Evolutionary conservation across 2,888 invertebrate species (phyloP).

Genomic region (Drosophila bunnanda): DNA sequence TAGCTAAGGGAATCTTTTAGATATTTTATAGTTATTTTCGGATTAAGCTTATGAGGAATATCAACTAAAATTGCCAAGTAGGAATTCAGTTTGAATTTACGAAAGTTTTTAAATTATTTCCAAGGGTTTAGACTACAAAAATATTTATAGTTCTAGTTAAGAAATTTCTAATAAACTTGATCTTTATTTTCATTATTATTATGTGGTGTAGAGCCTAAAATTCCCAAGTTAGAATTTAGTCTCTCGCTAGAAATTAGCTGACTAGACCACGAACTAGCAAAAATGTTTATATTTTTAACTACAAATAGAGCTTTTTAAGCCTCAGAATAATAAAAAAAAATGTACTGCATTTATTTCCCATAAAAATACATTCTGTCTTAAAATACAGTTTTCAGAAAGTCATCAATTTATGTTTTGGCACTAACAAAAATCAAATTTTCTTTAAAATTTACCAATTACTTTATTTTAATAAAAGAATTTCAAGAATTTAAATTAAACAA

Average conservation of each 20-base stretch:
- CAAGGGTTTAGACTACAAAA: too few relatives aligned
- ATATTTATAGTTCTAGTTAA: too few relatives aligned
- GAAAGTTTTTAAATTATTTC: too few relatives aligned
- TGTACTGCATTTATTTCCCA: not conserved
- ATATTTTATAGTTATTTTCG: too few relatives aligned
- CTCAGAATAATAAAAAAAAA: not conserved
- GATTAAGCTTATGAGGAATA: too few relatives aligned
- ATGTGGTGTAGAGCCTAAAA: not conserved
- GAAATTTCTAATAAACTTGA: not conserved
- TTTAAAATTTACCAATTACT: not conserved
- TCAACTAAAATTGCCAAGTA: too few relatives aligned
- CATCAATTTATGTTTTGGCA: not conserved
- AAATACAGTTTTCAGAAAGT: not conserved
- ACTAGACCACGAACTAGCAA: not conserved
- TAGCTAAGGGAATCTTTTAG: too few relatives aligned
- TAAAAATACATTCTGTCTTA: not conserved
- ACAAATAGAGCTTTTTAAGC: not conserved
- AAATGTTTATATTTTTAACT: not conserved
- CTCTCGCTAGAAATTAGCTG: not conserved
- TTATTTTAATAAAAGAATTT: not conserved
- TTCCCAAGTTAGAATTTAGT: not conserved
- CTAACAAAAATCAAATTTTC: not conserved
- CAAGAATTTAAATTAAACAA: not conserved
- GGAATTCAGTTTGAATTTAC: too few relatives aligned
- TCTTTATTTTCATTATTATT: not conserved